Evolutionary conservation across 1,140 invertebrate species (phyloP).

Genomic region (Phymorhynchus buccinoides): DNA sequence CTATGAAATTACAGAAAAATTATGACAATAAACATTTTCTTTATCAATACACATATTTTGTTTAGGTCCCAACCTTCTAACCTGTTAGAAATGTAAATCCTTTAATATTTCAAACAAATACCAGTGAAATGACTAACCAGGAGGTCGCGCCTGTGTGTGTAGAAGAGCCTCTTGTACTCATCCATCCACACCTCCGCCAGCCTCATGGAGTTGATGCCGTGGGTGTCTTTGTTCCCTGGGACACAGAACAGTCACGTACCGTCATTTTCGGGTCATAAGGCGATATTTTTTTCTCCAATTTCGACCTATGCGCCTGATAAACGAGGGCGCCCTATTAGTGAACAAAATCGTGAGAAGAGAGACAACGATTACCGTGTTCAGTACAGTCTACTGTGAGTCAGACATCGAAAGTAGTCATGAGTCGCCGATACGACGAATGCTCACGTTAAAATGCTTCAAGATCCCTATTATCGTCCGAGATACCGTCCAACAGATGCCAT

Average conservation of each 20-base stretch:
- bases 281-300: too few species aligned
- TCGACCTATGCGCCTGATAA: too few species aligned
- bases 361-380: too few species aligned
- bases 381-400: too few species aligned
- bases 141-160: slow-evolving; percentile 65
- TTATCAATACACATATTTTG: not conserved
- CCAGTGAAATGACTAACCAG: slow-evolving; percentile 48
- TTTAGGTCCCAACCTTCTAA: not conserved
- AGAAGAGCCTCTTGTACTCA: slow-evolving; percentile 85
- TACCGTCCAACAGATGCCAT: too few species aligned
- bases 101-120: not conserved
- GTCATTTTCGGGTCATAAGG: slow-evolving; percentile 19
- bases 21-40: not conserved
- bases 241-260: slow-evolving; percentile 36
- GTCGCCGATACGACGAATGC: too few species aligned
- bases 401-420: too few species aligned
- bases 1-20: too few species aligned
- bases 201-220: slow-evolving; percentile 76
- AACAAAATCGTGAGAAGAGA: too few species aligned
- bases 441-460: too few species aligned
- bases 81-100: not conserved
- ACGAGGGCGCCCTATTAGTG: too few species aligned
- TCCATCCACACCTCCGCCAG: slow-evolving; percentile 83
- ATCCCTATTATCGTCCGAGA: too few species aligned
- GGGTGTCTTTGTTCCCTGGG: slow-evolving; percentile 70